phyloP scores from a whole-genome alignment of 1,140 invertebrate genomes.

The Protaetia brevitarsis region DNA sequence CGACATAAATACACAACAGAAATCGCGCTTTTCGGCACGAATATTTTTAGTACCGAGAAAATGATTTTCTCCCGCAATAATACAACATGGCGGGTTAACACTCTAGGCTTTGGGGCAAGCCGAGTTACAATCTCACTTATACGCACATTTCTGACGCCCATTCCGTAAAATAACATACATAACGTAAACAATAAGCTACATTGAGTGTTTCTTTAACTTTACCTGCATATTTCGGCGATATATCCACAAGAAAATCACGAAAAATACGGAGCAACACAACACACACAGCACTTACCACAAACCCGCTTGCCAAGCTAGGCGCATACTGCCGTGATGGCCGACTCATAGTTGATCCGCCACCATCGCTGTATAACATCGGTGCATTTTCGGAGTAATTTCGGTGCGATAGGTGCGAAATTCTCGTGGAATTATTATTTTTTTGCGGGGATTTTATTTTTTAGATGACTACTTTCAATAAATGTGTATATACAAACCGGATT shows the following conservation, averaged over 20 bases:
- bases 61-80: constrained; percentile 30
- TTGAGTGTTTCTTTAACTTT: constrained; percentile 34
- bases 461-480: neutral
- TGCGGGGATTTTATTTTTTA: neutral
- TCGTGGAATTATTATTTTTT: neutral
- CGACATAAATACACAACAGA: constrained; percentile 33
- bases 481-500: neutral
- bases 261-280: constrained; percentile 49
- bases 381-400: neutral
- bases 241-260: constrained; percentile 46
- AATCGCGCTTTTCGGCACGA: constrained; percentile 28
- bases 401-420: neutral
- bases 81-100: constrained; percentile 49
- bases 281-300: constrained; percentile 48
- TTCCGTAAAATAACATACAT: neutral
- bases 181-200: neutral
- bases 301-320: constrained; percentile 47
- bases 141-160: constrained; percentile 13
- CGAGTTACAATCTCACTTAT: constrained; percentile 31
- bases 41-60: constrained; percentile 17
- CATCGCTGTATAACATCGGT: constrained; percentile 9
- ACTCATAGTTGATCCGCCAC: constrained; percentile 31
- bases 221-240: constrained; percentile 45
- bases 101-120: constrained; percentile 39
- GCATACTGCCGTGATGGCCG: constrained; percentile 48